A percentile compares a stretch with the other conserved stretches of the same genome.
Conservation (phyloP, 2,888 invertebrate species). For the Drosophila imparisetae region DNA sequence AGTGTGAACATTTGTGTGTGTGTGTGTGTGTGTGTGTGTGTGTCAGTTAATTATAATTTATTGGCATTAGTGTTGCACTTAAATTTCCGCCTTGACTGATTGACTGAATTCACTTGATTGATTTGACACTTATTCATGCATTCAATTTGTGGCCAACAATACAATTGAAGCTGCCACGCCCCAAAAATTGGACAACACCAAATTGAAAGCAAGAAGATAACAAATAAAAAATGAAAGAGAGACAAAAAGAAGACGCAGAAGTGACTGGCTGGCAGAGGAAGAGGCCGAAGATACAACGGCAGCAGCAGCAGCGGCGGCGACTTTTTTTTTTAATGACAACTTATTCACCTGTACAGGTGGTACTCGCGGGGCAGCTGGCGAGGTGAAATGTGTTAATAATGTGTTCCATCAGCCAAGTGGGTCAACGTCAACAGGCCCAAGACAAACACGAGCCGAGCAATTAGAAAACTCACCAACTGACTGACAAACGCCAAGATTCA, state of each 20-base stretch:
- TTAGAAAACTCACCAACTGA: slow-evolving; percentile 32
- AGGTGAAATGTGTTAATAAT: slow-evolving; percentile 80
- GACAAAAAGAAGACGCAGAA: slow-evolving; percentile 25
- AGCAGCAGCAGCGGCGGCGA: slow-evolving; percentile 13
- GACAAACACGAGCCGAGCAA: slow-evolving; percentile 58
- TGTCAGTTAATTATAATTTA: slow-evolving; percentile 69
- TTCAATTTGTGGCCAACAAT: slow-evolving; percentile 8
- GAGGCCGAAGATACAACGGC: slow-evolving; percentile 12
- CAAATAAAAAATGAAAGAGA: slow-evolving; percentile 4
- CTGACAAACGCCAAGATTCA: slow-evolving; percentile 24
- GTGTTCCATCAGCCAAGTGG: slow-evolving; percentile 71
- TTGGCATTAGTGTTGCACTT: slow-evolving; percentile 58
- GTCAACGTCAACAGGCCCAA: slow-evolving; percentile 70
- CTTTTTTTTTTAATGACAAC: slow-evolving; percentile 61
- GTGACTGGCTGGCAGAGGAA: slow-evolving; percentile 30
- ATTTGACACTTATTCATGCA: slow-evolving; percentile 33
- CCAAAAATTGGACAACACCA: slow-evolving; percentile 8
- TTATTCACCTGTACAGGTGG: slow-evolving; percentile 45
- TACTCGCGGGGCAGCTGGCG: background rate
- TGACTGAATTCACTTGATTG: slow-evolving; percentile 52
- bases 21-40: slow-evolving; percentile 15
- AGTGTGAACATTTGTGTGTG: background rate
- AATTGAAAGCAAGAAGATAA: slow-evolving; percentile 11
- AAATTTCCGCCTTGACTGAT: slow-evolving; percentile 29
- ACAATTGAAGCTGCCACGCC: slow-evolving; percentile 13